phyloP scores from a whole-genome alignment of 2,113 vertebrate species.

The Scortum barcoo region DNA sequence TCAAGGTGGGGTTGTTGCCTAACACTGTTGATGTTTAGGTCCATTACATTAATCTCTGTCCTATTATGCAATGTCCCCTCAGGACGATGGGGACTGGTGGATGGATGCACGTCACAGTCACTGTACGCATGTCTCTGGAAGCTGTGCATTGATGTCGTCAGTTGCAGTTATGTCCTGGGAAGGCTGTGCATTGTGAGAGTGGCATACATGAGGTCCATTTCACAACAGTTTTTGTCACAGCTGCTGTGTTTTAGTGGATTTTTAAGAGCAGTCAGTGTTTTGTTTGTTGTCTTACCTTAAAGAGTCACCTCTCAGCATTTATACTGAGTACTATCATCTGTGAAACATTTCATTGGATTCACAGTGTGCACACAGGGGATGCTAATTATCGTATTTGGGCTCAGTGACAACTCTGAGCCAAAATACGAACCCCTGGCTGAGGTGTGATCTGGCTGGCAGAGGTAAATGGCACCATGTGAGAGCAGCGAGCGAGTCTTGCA shows the following conservation, averaged over 20 bases:
- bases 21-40: slow-evolving; percentile 33
- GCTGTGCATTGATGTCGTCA: background rate
- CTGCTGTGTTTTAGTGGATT: background rate
- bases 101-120: slow-evolving; percentile 27
- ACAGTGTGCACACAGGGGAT: background rate
- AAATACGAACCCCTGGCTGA: background rate
- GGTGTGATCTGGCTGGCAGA: background rate
- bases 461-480: slow-evolving; percentile 18
- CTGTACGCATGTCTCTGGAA: slow-evolving; percentile 7
- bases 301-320: background rate
- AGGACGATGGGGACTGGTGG: slow-evolving; percentile 49
- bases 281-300: background rate
- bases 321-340: background rate
- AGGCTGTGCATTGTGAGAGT: background rate
- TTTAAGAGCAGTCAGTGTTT: background rate
- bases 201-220: background rate
- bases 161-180: background rate
- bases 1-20: slow-evolving; percentile 9
- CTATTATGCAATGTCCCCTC: slow-evolving; percentile 26
- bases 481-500: slow-evolving; percentile 32
- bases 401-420: background rate
- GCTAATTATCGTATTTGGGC: background rate
- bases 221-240: background rate
- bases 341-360: background rate
- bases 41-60: slow-evolving; percentile 29